Percentiles rank a stretch among this genome's conserved stretches.
Conservation (phyloP, 2,888 invertebrate genomes). For the Polydesmus complanatus region DNA sequence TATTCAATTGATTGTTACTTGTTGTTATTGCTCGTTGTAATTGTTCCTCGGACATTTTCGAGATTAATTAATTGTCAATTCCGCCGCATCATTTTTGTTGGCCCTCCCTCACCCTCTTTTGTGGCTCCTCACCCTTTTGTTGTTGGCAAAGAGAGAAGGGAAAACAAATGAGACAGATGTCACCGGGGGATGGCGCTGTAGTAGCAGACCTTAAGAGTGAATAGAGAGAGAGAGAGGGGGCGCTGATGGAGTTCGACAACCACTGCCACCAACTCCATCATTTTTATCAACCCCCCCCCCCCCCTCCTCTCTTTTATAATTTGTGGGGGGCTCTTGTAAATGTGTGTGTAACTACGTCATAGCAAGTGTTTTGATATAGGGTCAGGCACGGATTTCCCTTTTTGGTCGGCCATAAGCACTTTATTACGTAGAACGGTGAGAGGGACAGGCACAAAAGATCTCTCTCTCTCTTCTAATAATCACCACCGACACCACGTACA, state of each 20-base stretch:
- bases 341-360: neutral
- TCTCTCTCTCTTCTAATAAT: neutral
- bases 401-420: no score
- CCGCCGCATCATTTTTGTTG: neutral
- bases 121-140: neutral
- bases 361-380: neutral
- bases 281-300: neutral
- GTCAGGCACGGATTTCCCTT: no score
- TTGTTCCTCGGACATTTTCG: no score
- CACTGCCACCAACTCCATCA: neutral
- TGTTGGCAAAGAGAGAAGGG: neutral
- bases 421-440: no score
- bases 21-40: no score
- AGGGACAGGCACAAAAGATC: no score
- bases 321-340: neutral
- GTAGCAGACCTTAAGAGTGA: neutral
- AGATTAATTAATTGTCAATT: neutral
- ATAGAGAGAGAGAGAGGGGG: neutral
- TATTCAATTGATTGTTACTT: neutral
- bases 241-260: no score
- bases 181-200: neutral
- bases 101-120: neutral
- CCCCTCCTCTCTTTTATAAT: neutral
- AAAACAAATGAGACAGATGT: neutral
- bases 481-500: no score